These are phyloP conservation scores for Cheilinus undulatus DNA, from an alignment of 2,113 vertebrate species.

Conservation along the genomic window DNA sequence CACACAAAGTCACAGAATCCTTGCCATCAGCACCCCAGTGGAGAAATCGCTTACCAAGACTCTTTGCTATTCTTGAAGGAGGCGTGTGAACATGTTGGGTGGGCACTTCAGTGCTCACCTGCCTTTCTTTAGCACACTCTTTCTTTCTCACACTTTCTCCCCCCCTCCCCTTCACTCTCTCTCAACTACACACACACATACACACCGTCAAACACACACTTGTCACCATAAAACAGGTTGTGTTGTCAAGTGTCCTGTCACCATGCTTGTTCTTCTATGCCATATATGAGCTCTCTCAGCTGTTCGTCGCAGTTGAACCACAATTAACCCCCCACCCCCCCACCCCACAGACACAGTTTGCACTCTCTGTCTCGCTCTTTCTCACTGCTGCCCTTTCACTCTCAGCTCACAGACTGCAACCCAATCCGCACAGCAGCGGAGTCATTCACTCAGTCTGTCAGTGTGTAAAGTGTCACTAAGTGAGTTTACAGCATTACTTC, in stretches of 20 bases:
- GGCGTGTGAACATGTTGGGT: constrained; percentile 76
- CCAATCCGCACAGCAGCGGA: constrained; percentile 60
- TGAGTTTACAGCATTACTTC: constrained; percentile 56
- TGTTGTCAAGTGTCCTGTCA: constrained; percentile 78
- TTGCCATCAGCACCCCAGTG: constrained; percentile 54
- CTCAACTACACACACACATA: constrained; percentile 24
- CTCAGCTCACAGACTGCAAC: constrained; percentile 69
- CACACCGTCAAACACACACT: constrained; percentile 57
- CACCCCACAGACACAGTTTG: constrained; percentile 57
- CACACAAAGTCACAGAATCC: constrained; percentile 43
- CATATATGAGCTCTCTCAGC: constrained; percentile 85
- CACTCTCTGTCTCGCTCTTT: constrained; percentile 66
- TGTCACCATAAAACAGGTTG: constrained; percentile 80
- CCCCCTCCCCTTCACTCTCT: constrained; percentile 10
- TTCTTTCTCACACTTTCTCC: constrained; percentile 64
- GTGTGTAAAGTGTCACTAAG: constrained; percentile 55
- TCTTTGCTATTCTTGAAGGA: constrained; percentile 72
- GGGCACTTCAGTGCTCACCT: constrained; percentile 74
- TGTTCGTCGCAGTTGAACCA: constrained; percentile 82
- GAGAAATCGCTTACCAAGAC: constrained; percentile 67
- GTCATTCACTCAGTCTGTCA: constrained; percentile 51
- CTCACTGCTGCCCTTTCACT: constrained; percentile 76
- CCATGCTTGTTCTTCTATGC: constrained; percentile 74
- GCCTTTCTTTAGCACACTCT: constrained; percentile 70
- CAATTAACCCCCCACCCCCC: constrained; percentile 76